Base-by-base conservation (phyloP, 2,113 vertebrate species). In the Pseudopipra pipra region DNA sequence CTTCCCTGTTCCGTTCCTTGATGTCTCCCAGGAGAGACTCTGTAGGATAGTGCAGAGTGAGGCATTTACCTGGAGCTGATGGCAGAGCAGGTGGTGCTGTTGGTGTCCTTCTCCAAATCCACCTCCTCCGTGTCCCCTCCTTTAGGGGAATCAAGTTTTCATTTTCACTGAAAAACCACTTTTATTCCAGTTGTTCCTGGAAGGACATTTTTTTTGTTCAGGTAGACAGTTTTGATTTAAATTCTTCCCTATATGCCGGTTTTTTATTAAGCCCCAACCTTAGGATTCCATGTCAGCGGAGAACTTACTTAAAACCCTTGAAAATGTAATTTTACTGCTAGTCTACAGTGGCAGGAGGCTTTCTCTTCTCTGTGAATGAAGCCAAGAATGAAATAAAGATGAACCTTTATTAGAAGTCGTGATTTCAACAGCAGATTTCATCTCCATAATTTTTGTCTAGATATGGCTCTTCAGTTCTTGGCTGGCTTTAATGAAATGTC, bases 1-100 rank as follows among this genome's bases (percentile, higher is more conserved):
- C 67, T 43, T 73, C 37, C n/a, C 21, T 30, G 11, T 46, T 3
- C 55, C 0, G 0, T 22, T 37, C 1, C 5, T 17, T 62, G 62
- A 27, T 83, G 43, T 77, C 31, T 70, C 75, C 83, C 46, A 6
- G 59, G 63, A 74, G 70, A 62, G 25, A 46, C 28, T 25, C 14
- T 5, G 41, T 23, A 31, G 73, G 37, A 22, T 8, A 58, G 33
- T 16, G 6, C 39, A 31, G 74, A 12, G 67, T 30, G 12, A 66
- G 72, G 46, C 19, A 2, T 28, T 25, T 30, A 7, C 62, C 56
- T 13, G 41, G 67, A 30, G 47, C 55, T 67, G n/a, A 30, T 19
- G 43, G 51, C 46, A 31, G 51, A 41, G 76, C 13, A 4, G 35
- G 35, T 20, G 22, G 20, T 28, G 41, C 23, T n/a, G 31, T 24